A percentile compares a stretch with the other conserved stretches of the same genome.
Evolutionary conservation across 64 coral and sea anemone species (phyloP).

Genomic region (Dendrophyllia cribrosa): DNA sequence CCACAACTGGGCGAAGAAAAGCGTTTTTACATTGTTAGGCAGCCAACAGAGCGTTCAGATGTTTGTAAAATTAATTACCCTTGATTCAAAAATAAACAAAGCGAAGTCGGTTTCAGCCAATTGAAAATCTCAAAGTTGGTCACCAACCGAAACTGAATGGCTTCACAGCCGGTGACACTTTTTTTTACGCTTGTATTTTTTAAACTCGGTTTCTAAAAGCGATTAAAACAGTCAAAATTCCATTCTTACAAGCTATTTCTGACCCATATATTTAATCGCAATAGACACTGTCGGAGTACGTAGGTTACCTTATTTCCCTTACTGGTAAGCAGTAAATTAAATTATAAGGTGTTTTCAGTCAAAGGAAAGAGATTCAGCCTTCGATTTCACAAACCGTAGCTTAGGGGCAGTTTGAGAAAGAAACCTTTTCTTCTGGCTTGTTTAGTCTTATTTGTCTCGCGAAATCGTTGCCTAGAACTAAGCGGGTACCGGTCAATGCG

Average conservation of each 20-base stretch:
- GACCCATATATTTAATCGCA: no score
- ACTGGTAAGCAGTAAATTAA: no score
- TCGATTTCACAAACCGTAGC: no score
- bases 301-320: no score
- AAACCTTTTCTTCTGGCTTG: no score
- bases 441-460: no score
- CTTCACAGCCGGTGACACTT: not conserved
- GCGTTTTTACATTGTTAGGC: not conserved
- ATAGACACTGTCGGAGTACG: no score
- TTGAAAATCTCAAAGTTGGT: not conserved
- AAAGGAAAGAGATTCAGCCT: no score
- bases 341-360: no score
- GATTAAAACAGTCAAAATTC: not conserved
- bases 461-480: no score
- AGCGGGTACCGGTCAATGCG: constrained; percentile 14
- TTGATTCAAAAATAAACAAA: not conserved
- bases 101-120: not conserved
- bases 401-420: no score
- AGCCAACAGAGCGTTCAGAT: not conserved
- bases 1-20: no score
- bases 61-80: constrained; percentile 18
- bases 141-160: not conserved
- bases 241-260: not conserved
- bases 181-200: not conserved
- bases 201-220: not conserved